phyloP scores from a whole-genome alignment of 37 sponge, comb jelly and placozoan genomes.

The Axinella damicornis region DNA sequence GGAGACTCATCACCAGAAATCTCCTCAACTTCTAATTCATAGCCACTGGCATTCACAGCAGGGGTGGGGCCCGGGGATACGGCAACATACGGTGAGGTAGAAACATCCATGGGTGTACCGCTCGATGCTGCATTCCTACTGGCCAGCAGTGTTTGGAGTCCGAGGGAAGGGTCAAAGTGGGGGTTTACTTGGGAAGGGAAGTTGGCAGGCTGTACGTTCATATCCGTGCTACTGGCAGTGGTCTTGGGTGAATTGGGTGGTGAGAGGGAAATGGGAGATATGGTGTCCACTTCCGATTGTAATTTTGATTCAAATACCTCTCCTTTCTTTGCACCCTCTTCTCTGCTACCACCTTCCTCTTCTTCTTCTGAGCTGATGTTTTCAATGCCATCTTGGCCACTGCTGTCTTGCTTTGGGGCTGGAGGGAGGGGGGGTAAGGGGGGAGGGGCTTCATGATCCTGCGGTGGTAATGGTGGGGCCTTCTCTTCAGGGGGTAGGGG shows the following conservation, averaged over 20 bases:
- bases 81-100: neutral
- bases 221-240: neutral
- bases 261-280: slow-evolving; percentile 60
- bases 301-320: neutral
- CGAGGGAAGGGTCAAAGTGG: slow-evolving; percentile 52
- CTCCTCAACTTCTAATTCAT: slow-evolving; percentile 70
- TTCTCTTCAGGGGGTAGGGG: slow-evolving; percentile 54
- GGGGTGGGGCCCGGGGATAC: neutral
- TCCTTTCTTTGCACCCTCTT: no score
- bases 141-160: slow-evolving; percentile 41
- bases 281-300: neutral
- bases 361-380: slow-evolving; percentile 76
- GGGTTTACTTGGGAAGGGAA: neutral
- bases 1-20: slow-evolving; percentile 87
- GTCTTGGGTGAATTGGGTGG: slow-evolving; percentile 36
- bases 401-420: neutral
- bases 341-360: neutral
- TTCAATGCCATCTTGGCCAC: slow-evolving; percentile 41
- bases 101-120: neutral
- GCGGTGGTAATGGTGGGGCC: slow-evolving; percentile 57
- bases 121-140: neutral
- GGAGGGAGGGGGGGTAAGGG: slow-evolving; percentile 42
- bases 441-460: slow-evolving; percentile 25
- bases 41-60: neutral
- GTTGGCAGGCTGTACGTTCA: neutral